A percentile compares a stretch with the other conserved stretches of the same genome.
Evolutionary conservation across 2,888 invertebrate species (phyloP).

Genomic region (Embidobia sp.): DNA sequence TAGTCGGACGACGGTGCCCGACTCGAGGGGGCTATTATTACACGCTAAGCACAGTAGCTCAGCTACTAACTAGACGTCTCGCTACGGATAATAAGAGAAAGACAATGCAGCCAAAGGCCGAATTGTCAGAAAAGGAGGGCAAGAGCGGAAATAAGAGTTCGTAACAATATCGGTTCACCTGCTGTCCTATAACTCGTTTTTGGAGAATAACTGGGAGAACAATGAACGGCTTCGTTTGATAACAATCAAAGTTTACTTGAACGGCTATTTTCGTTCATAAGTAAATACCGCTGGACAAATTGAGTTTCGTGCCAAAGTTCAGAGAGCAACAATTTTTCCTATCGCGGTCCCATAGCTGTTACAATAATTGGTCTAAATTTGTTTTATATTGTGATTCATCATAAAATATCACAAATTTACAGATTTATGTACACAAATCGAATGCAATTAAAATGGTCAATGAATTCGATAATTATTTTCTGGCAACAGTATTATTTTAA

Average conservation of each 20-base stretch:
- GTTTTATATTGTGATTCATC: no score
- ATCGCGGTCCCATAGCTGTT: no score
- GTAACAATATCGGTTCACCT: constrained; percentile 56
- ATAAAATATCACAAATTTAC: no score
- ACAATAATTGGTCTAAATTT: no score
- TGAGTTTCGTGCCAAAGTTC: no score
- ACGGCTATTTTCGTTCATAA: background rate
- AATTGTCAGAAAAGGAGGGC: constrained; percentile 50
- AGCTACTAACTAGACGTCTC: constrained; percentile 27
- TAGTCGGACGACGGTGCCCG: constrained; percentile 53
- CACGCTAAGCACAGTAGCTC: constrained; percentile 27
- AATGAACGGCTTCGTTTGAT: constrained; percentile 18
- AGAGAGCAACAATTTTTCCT: no score
- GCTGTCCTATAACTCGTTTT: constrained; percentile 30
- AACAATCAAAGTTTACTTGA: constrained; percentile 9
- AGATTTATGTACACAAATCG: no score
- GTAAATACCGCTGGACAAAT: no score
- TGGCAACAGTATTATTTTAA: no score
- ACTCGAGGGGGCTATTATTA: constrained; percentile 53
- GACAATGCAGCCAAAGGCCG: constrained; percentile 49
- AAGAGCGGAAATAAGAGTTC: constrained; percentile 57
- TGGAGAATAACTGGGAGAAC: constrained; percentile 30
- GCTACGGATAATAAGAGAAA: constrained; percentile 39
- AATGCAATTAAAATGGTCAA: no score
- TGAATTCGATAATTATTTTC: no score